Evolutionary conservation across 2,113 vertebrate genomes (phyloP).

Genomic region (Bujurquina vittata): DNA sequence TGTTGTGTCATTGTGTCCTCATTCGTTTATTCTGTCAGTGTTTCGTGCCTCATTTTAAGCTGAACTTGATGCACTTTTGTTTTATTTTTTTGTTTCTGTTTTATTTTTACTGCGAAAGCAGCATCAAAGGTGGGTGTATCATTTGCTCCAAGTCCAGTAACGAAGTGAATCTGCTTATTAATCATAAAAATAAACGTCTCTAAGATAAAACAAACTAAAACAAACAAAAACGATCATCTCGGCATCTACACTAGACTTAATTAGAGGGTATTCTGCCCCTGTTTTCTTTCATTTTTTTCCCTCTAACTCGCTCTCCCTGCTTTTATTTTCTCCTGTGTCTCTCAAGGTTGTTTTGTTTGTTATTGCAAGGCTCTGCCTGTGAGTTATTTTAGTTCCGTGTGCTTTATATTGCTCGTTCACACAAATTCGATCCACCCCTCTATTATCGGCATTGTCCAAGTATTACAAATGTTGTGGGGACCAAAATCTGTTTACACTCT

Average conservation of each 20-base stretch:
- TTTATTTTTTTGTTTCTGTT: background rate
- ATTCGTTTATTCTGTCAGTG: background rate
- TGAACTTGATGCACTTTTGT: background rate
- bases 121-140: conserved; percentile 35
- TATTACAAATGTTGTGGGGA: background rate
- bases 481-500: background rate
- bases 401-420: background rate
- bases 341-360: conserved; percentile 52
- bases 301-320: background rate
- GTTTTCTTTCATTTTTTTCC: background rate
- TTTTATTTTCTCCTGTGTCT: conserved; percentile 23
- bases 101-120: background rate
- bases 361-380: conserved; percentile 17
- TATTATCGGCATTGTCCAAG: background rate
- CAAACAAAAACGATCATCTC: conserved; percentile 1
- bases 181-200: conserved; percentile 20
- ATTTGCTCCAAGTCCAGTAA: conserved; percentile 22
- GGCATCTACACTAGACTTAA: conserved; percentile 27
- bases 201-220: conserved; percentile 32
- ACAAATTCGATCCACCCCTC: background rate
- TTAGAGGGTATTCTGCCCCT: conserved; percentile 9
- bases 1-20: background rate
- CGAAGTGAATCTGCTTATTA: conserved; percentile 13
- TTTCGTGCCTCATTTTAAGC: background rate
- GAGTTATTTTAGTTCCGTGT: conserved; percentile 40